Conservation (phyloP, 1,140 invertebrate genomes). For the Pseudoatta argentina region DNA sequence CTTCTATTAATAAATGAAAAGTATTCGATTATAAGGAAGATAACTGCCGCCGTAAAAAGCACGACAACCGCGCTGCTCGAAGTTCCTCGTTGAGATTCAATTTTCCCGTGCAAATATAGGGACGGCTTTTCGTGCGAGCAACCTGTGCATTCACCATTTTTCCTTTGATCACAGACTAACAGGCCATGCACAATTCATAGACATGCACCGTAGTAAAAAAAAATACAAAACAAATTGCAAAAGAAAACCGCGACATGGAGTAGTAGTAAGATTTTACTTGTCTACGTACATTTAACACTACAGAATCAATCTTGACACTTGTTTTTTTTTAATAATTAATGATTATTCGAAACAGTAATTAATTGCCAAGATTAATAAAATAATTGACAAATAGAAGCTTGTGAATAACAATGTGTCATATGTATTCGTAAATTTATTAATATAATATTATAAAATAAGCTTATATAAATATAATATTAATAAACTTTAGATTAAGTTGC, state of each 20-base stretch:
- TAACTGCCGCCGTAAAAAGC: neutral
- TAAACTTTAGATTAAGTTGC: neutral
- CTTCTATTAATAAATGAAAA: slow-evolving; percentile 9
- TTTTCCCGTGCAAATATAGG: slow-evolving; percentile 32
- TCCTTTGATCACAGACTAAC: slow-evolving; percentile 72
- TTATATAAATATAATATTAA: slow-evolving; percentile 6
- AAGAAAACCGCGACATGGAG: slow-evolving; percentile 24
- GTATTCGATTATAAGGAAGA: slow-evolving; percentile 30
- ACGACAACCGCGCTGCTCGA: neutral
- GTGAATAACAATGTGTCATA: neutral
- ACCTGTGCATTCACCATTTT: slow-evolving; percentile 67
- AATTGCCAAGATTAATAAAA: neutral
- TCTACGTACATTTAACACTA: neutral
- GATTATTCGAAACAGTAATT: neutral
- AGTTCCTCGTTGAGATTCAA: slow-evolving; percentile 5
- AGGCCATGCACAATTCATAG: slow-evolving; percentile 67
- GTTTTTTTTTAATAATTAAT: neutral
- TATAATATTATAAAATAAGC: neutral
- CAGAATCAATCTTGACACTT: neutral
- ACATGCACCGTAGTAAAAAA: slow-evolving; percentile 43
- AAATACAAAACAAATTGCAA: neutral
- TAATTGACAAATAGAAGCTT: neutral
- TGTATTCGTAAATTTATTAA: neutral
- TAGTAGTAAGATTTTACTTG: slow-evolving; percentile 18
- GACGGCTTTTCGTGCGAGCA: slow-evolving; percentile 63